Evolutionary conservation across 2,113 vertebrate genomes (phyloP), one percentile per base, ranked within the genome.

Genomic region (Corapipo altera): DNA sequence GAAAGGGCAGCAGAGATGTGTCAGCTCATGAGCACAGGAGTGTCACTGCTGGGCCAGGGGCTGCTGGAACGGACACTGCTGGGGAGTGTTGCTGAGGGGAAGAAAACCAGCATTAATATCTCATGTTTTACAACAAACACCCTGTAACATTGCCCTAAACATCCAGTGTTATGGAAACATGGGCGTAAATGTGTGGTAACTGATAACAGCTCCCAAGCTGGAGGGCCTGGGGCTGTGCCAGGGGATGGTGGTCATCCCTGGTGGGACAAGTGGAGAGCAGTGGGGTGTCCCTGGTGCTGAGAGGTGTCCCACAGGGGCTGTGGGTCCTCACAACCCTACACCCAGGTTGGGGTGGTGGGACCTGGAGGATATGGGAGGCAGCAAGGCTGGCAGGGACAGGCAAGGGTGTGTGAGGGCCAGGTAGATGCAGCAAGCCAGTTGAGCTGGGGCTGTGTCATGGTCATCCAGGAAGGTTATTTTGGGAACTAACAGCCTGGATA

Each of bases 161-260:
- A 91, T 9, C 27, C 58, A 32, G 17, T 94, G 77, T 97, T 97
- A 65, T 90, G 95, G 92, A 93, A 96, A 93, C 92, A 92, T 1
- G 5, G 19, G 62, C 57, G 64, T 49, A 82, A 87, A 64, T 32
- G 62, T 70, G 85, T 88, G 46, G 91, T 61, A 44, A 62, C 39
- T 75, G 77, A 12, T 93, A 94, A 85, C 79, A 91, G 49, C 74
- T 33, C 43, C 73, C 54, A 54, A 65, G 67, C 76, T 64, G 85
- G 67, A 69, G 64, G 67, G n/a, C 37, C 33, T 6, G 2, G 4
- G 21, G 70, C 58, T 62, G 37, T 64, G 61, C 39, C 57, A 0
- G 1, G 69, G 82, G 54, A 22, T 43, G 18, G 48, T 5, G 78
- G 61, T 35, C 14, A 5, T 69, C 39, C 15, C 30, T 80, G 78